Base-by-base conservation (phyloP, 2,888 invertebrate genomes). In the Xanthia togata region DNA sequence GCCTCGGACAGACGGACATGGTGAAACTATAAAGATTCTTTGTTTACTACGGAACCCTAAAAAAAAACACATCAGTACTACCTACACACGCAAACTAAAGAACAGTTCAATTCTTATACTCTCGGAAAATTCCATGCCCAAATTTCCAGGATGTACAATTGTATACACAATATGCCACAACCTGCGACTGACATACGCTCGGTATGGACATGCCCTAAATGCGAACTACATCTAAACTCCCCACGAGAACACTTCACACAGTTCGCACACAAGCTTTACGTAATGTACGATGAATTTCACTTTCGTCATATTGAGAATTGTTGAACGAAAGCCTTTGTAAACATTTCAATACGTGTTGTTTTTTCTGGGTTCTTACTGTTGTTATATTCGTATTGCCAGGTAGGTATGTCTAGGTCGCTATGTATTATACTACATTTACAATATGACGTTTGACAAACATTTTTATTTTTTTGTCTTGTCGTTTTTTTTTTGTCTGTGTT, bases 181-280 rank as follows among this genome's bases (percentile, higher is more conserved):
- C 55, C 53, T 63, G 63, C 11, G 9, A 23, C 20, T 79, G 64
- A 71, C 65, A 68, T 14, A 11, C 26, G 5, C 20, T 59, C 26
- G 0, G 14, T 53, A 38, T 81, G 55, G 4, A 81, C 55, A 23
- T 70, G 60, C 41, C 68, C 82, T 78, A 70, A 78, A 50, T 50
- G 9, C 11, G 50, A 57, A 73, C 38, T 62, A n/a, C 44, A 67
- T 55, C 62, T 59, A 47, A 68, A 77, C 35, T 26, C 6, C 31
- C 38, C 73, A 67, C 44, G 50, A 57, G 70, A 71, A 71, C 35
- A 71, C 59, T 69, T 59, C 35, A 4, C 31, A 67, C 41, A 41
- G 26, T 68, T 41, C n/a, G 2, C 69, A 0, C 38, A 69, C 38
- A 73, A 73, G 44, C 47, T 38, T 71, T 71, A 78, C 82, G 23